A percentile compares a stretch with the other conserved stretches of the same genome.
phyloP scores from a whole-genome alignment of 2,797 vertebrate species.

The Notoglanidium macrostoma region DNA sequence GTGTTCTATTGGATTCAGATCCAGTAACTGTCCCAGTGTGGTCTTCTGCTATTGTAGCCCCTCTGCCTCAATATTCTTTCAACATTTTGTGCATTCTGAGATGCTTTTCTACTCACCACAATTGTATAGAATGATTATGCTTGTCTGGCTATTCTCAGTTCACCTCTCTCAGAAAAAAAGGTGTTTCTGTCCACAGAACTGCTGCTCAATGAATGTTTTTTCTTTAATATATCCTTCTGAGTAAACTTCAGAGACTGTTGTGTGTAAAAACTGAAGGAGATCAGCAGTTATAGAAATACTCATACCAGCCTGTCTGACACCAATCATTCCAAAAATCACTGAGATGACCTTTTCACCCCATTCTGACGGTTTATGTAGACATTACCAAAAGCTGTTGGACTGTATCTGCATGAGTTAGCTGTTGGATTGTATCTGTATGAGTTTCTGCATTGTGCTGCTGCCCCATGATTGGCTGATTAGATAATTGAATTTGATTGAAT shows the following conservation, averaged over 20 bases:
- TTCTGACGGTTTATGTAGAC: too few relatives aligned
- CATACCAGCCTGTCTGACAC: not conserved
- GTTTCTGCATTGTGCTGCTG: not conserved
- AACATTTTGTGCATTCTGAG: not conserved
- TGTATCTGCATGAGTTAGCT: too few relatives aligned
- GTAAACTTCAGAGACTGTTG: not conserved
- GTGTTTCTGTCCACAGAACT: not conserved
- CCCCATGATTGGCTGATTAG: not conserved
- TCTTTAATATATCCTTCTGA: not conserved
- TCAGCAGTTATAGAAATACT: not conserved
- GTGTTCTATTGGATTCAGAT: not conserved
- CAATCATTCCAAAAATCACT: not conserved
- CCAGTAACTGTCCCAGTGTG: not conserved
- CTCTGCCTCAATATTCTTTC: not conserved
- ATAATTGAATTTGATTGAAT: not conserved
- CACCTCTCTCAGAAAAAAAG: not conserved
- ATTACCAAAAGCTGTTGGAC: too few relatives aligned
- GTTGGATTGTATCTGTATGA: too few relatives aligned
- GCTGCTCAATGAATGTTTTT: not conserved
- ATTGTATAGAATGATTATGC: not conserved
- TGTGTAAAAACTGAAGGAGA: not conserved
- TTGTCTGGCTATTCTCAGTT: not conserved
- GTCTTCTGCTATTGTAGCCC: not conserved
- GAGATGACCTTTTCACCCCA: too few relatives aligned
- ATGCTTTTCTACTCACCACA: not conserved